These are phyloP conservation scores for Gasterosteus aculeatus DNA, from an alignment of 2,113 vertebrate genomes.

Conservation along the genomic window DNA sequence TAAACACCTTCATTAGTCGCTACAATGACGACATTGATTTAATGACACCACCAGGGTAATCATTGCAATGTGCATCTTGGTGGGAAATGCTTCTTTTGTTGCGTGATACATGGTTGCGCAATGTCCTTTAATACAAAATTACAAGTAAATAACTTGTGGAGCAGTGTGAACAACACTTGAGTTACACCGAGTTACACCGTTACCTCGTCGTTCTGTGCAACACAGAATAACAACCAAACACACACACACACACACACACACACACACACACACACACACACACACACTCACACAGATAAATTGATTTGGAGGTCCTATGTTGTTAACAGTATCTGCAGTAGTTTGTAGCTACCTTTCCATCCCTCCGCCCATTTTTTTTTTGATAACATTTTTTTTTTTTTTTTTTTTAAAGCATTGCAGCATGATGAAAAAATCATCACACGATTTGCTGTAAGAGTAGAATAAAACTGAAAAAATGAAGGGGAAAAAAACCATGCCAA, in stretches of 20 bases:
- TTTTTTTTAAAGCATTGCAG: constrained; percentile 32
- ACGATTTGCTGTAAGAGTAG: constrained; percentile 6
- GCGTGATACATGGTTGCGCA: constrained; percentile 2
- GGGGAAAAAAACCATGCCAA: constrained; percentile 46
- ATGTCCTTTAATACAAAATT: constrained; percentile 22
- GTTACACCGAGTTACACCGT: constrained; percentile 1
- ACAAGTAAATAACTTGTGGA: constrained; percentile 1
- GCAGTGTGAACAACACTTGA: constrained; percentile 3
- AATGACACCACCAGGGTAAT: constrained; percentile 56
- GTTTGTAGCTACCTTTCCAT: constrained; percentile 47
- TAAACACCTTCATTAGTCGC: constrained; percentile 48
- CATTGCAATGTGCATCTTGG: constrained; percentile 35
- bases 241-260: background rate
- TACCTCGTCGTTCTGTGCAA: constrained; percentile 15
- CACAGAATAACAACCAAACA: constrained; percentile 28
- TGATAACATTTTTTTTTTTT: constrained; percentile 17
- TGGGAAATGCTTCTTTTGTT: constrained; percentile 50
- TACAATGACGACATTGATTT: constrained; percentile 65
- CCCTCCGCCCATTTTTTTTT: constrained; percentile 65
- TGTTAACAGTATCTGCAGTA: constrained; percentile 42
- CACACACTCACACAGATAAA: background rate
- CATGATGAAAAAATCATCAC: constrained; percentile 27
- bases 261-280: background rate
- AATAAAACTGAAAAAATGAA: constrained; percentile 48
- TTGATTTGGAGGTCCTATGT: constrained; percentile 46